Conservation (phyloP, 1,140 invertebrate species). For the Trissolcus basalis region DNA sequence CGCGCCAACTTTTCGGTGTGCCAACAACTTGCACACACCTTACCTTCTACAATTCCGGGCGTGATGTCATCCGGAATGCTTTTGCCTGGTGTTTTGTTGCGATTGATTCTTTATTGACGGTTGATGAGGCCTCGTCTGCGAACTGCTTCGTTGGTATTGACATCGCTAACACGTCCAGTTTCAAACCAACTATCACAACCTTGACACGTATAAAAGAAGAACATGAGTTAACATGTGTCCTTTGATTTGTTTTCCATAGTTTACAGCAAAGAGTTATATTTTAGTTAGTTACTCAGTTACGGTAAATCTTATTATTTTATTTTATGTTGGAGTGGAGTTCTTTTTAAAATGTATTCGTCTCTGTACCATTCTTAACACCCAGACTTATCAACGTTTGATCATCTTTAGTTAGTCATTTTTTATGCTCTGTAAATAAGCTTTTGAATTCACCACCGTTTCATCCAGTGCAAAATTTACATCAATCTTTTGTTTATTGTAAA, state of each 20-base stretch:
- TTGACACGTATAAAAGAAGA: slow-evolving; percentile 83
- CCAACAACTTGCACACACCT: too few relatives aligned
- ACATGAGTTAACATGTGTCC: too few relatives aligned
- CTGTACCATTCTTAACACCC: slow-evolving; percentile 84
- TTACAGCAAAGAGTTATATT: too few relatives aligned
- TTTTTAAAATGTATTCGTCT: too few relatives aligned
- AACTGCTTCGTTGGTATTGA: slow-evolving; percentile 80
- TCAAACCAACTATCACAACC: slow-evolving; percentile 95
- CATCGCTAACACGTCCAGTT: slow-evolving; percentile 89
- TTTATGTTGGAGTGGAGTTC: too few relatives aligned
- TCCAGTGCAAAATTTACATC: slow-evolving; percentile 87
- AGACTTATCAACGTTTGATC: slow-evolving; percentile 86
- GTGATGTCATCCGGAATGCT: slow-evolving; percentile 93
- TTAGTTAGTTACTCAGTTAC: too few relatives aligned
- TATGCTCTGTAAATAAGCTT: slow-evolving; percentile 83
- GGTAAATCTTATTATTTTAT: too few relatives aligned
- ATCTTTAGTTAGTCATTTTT: slow-evolving; percentile 93
- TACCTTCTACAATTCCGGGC: slow-evolving; percentile 89
- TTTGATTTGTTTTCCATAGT: too few relatives aligned
- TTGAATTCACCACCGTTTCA: slow-evolving; percentile 82
- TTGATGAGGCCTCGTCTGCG: slow-evolving; percentile 68
- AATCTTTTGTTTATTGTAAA: slow-evolving; percentile 91
- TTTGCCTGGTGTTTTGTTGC: slow-evolving; percentile 93
- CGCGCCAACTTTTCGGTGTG: too few relatives aligned
- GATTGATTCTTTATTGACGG: slow-evolving; percentile 85